A percentile compares a stretch with the other conserved stretches of the same genome.
Evolutionary conservation across 2,113 vertebrate species (phyloP).

Genomic region (Micronycteris hirsuta): DNA sequence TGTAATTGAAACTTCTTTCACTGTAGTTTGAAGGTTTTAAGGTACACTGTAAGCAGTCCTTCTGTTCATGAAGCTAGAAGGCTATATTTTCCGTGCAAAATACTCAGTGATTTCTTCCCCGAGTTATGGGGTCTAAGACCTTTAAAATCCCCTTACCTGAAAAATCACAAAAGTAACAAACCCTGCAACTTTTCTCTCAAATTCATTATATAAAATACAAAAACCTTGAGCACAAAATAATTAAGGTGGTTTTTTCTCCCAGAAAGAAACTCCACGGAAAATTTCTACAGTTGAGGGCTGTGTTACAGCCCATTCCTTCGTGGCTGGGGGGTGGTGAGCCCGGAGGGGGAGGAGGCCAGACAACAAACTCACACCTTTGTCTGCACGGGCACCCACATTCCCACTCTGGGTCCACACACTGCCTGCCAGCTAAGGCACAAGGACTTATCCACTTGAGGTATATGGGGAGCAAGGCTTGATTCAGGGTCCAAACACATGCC

Average conservation of each 20-base stretch:
- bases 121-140: background rate
- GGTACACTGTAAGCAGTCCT: background rate
- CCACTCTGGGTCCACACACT: background rate
- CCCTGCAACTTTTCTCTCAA: background rate
- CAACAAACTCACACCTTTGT: background rate
- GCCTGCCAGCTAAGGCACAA: background rate
- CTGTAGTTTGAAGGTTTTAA: background rate
- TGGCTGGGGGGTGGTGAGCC: no score
- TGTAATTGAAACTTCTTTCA: background rate
- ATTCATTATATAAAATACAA: background rate
- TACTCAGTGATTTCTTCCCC: background rate
- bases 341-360: background rate
- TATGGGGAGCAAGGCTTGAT: background rate
- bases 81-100: background rate
- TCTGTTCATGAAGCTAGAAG: background rate
- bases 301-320: background rate
- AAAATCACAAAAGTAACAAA: background rate
- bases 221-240: background rate
- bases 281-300: background rate
- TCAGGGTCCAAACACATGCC: background rate
- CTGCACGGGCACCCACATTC: background rate
- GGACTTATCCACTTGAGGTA: background rate
- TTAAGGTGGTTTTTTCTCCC: background rate
- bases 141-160: background rate
- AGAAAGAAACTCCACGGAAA: background rate